A percentile compares a stretch with the other conserved stretches of the same genome.
Conservation (phyloP, 2,888 invertebrate genomes). For the Neocrepidodera transversa region DNA sequence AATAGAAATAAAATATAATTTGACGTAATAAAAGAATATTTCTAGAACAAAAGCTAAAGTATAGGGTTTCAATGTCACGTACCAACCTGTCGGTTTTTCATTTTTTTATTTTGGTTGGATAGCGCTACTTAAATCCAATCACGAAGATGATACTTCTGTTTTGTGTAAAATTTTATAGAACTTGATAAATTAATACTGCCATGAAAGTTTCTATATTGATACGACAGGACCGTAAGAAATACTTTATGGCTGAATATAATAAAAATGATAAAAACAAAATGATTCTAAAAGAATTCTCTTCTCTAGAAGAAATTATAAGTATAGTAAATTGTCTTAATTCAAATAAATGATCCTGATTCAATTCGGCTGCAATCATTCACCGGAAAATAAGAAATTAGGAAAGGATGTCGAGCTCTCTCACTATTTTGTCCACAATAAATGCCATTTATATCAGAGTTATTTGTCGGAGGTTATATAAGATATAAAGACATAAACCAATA, state of each 20-base stretch:
- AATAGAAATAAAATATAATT: slow-evolving; percentile 21
- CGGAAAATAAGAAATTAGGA: slow-evolving; percentile 23
- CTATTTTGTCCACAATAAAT: slow-evolving; percentile 33
- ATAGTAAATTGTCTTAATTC: too few relatives aligned
- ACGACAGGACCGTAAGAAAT: not conserved
- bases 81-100: not conserved
- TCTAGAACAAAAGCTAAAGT: slow-evolving; percentile 22
- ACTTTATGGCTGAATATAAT: not conserved
- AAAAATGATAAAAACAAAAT: too few relatives aligned
- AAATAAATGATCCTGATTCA: too few relatives aligned
- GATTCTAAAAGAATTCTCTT: too few relatives aligned
- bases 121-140: slow-evolving; percentile 5
- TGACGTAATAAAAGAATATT: slow-evolving; percentile 27
- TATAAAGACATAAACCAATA: slow-evolving; percentile 49
- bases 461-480: slow-evolving; percentile 36
- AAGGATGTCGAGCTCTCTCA: slow-evolving; percentile 25
- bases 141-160: slow-evolving; percentile 8
- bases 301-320: too few relatives aligned
- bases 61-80: slow-evolving; percentile 24
- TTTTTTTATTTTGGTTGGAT: slow-evolving; percentile 4
- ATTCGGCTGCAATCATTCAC: slow-evolving; percentile 16
- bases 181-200: slow-evolving; percentile 4
- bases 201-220: not conserved
- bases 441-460: slow-evolving; percentile 33
- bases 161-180: slow-evolving; percentile 9